Evolutionary conservation across 2,797 vertebrate genomes (phyloP).

Genomic region (Crax fasciolata): DNA sequence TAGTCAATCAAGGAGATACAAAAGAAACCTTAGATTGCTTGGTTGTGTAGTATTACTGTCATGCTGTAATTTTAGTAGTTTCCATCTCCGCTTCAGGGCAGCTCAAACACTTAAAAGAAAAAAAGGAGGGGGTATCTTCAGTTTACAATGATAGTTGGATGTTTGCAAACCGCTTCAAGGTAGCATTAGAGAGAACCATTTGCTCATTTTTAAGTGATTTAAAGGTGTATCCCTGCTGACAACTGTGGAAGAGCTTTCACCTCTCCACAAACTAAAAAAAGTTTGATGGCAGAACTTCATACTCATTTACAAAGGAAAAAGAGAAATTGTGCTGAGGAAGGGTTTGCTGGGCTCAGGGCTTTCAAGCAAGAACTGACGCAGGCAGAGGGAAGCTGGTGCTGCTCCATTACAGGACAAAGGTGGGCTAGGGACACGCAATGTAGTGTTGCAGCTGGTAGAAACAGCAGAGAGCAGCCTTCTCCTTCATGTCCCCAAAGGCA

Average conservation of each 20-base stretch:
- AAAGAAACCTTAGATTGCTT: not conserved
- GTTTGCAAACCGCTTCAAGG: not conserved
- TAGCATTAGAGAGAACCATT: not conserved
- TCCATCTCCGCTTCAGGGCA: not conserved
- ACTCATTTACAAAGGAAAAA: not conserved
- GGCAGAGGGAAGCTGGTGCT: not conserved
- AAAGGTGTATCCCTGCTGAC: not conserved
- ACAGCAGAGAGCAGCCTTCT: not conserved
- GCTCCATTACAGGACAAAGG: not conserved
- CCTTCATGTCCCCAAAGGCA: not conserved
- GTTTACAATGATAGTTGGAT: not conserved
- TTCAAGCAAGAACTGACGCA: not conserved
- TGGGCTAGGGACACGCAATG: not conserved
- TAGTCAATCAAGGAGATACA: not conserved
- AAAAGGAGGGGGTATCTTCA: not conserved
- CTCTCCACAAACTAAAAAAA: not conserved
- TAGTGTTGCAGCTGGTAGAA: not conserved
- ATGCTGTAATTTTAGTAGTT: not conserved
- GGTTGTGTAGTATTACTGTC: not conserved
- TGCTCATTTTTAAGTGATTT: not conserved
- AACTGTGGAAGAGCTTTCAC: not conserved
- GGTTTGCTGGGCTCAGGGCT: not conserved
- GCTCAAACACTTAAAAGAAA: not conserved
- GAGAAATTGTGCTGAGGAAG: fast-evolving
- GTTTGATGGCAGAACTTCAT: not conserved